A percentile compares a stretch with the other conserved stretches of the same genome.
Conservation (phyloP, 2,888 invertebrate species). For the Saturnia pavonia region DNA sequence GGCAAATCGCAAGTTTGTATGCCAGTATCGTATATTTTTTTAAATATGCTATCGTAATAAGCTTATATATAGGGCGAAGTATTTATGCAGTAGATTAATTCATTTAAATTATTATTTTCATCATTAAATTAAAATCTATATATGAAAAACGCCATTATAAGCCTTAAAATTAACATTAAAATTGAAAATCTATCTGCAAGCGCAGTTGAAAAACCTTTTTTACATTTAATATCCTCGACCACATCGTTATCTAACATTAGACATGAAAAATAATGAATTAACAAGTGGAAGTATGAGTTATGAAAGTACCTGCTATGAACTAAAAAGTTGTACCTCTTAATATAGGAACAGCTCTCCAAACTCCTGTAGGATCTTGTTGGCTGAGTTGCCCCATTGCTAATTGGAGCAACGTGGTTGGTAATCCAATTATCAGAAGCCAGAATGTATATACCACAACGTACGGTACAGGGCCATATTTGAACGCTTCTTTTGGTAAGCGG, state of each 20-base stretch:
- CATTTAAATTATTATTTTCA: too few relatives aligned
- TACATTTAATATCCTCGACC: background rate
- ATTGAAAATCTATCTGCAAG: background rate
- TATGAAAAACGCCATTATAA: too few relatives aligned
- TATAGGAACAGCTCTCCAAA: slow-evolving; percentile 85
- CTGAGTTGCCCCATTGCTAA: slow-evolving; percentile 85
- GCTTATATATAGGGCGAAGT: too few relatives aligned
- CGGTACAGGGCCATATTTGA: slow-evolving; percentile 83
- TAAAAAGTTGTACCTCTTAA: slow-evolving; percentile 77
- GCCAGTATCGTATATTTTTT: too few relatives aligned
- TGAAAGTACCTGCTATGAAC: background rate
- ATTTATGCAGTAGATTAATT: too few relatives aligned
- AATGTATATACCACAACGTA: slow-evolving; percentile 83
- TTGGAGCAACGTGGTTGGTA: slow-evolving; percentile 83
- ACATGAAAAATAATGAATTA: background rate
- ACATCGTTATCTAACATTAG: background rate
- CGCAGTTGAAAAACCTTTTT: background rate
- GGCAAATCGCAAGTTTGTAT: too few relatives aligned
- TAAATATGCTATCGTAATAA: too few relatives aligned
- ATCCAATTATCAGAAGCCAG: slow-evolving; percentile 80
- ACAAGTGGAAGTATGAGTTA: background rate
- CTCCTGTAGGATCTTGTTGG: slow-evolving; percentile 84
- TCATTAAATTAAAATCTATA: too few relatives aligned
- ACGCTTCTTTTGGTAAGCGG: slow-evolving; percentile 82
- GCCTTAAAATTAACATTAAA: background rate